Evolutionary conservation across 2,888 invertebrate species (phyloP).

Genomic region (Drosophila birchii): DNA sequence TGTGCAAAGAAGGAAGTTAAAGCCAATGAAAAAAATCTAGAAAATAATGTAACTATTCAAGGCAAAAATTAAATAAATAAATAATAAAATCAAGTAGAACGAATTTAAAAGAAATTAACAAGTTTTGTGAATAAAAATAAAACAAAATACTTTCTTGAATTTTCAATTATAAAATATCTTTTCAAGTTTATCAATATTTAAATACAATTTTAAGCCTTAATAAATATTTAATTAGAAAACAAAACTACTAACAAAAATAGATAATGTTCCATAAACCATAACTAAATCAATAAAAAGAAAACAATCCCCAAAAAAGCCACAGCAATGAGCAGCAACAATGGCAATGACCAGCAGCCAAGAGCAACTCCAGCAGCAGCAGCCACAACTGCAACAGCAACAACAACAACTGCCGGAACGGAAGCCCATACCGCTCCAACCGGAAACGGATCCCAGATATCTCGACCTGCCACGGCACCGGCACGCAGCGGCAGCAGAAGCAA

Average conservation of each 20-base stretch:
- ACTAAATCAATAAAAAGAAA: neutral
- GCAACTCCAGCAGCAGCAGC: slow-evolving; percentile 56
- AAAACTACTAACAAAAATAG: neutral
- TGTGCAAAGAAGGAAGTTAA: neutral
- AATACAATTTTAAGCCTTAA: too few relatives aligned
- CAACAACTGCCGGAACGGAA: slow-evolving; percentile 44
- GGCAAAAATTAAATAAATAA: neutral
- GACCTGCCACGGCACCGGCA: slow-evolving; percentile 59
- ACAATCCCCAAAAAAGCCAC: neutral
- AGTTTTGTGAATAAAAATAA: neutral
- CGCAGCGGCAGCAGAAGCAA: slow-evolving; percentile 63
- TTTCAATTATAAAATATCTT: neutral
- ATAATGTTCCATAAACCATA: slow-evolving; percentile 18
- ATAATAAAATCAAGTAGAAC: neutral
- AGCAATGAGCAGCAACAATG: slow-evolving; percentile 64
- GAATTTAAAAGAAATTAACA: neutral
- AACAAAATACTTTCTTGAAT: neutral
- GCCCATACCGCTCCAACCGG: slow-evolving; percentile 20
- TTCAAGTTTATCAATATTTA: neutral
- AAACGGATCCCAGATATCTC: slow-evolving; percentile 20
- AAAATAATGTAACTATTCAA: neutral
- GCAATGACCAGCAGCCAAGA: slow-evolving; percentile 52
- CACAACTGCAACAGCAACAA: slow-evolving; percentile 42
- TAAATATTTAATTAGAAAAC: neutral
- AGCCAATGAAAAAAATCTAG: neutral